Percentiles rank a stretch among this genome's conserved stretches.
phyloP scores from a whole-genome alignment of 1,140 invertebrate species.

The Sitodiplosis mosellana region DNA sequence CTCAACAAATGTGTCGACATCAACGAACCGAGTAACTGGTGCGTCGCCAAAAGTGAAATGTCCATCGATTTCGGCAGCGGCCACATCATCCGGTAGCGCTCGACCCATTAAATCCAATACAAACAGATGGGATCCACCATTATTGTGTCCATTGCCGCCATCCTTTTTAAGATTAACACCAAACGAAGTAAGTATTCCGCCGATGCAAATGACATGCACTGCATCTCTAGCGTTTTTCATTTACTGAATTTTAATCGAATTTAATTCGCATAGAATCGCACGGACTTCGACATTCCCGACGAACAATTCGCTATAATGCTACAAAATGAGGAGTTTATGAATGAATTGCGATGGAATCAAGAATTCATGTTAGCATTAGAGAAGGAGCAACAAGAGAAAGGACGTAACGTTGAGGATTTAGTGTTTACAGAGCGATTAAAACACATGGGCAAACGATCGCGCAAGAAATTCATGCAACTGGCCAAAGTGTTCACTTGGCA shows the following conservation, averaged over 20 bases:
- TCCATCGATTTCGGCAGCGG: neutral
- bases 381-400: slow-evolving; percentile 38
- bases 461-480: slow-evolving; percentile 64
- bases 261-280: neutral
- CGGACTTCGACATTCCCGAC: slow-evolving; percentile 36
- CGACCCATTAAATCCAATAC: slow-evolving; percentile 1
- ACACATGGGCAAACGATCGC: slow-evolving; percentile 77
- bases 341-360: slow-evolving; percentile 69
- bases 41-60: slow-evolving; percentile 18
- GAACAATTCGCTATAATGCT: slow-evolving; percentile 73
- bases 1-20: neutral
- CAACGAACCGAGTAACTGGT: slow-evolving; percentile 13
- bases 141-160: slow-evolving; percentile 61
- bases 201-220: slow-evolving; percentile 16
- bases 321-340: slow-evolving; percentile 86
- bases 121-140: slow-evolving; percentile 58
- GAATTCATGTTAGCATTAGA: slow-evolving; percentile 77
- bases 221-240: slow-evolving; percentile 9
- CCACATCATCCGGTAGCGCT: slow-evolving; percentile 6
- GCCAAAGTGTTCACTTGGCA: slow-evolving; percentile 56
- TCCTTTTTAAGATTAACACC: slow-evolving; percentile 53
- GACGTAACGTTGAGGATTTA: slow-evolving; percentile 48
- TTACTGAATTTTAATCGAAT: slow-evolving; percentile 6
- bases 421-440: slow-evolving; percentile 62
- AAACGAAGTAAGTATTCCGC: slow-evolving; percentile 19